A percentile compares a stretch with the other conserved stretches of the same genome.
These are phyloP conservation scores for Alectoris magna DNA, from an alignment of 2,797 vertebrate genomes.

Conservation along the genomic window DNA sequence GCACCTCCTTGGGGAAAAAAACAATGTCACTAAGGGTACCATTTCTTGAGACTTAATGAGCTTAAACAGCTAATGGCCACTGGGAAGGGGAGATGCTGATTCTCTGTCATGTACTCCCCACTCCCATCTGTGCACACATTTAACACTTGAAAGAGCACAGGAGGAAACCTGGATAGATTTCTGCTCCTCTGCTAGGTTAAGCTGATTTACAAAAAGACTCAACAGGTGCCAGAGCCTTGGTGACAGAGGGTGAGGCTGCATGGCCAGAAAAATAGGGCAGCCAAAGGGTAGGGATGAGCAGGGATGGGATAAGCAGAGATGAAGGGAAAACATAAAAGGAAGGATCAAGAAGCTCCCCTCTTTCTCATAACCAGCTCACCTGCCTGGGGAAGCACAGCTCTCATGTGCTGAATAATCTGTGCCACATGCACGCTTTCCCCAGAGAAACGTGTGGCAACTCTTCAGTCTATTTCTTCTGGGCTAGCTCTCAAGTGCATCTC, in stretches of 20 bases:
- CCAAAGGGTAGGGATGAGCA: neutral
- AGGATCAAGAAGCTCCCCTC: neutral
- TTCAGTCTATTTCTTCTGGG: conserved; percentile 22
- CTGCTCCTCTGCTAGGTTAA: neutral
- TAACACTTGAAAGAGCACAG: conserved; percentile 43
- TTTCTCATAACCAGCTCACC: neutral
- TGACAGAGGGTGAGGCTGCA: neutral
- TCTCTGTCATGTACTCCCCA: neutral
- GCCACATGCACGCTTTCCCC: neutral
- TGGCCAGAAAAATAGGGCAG: neutral
- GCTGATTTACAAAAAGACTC: conserved; percentile 14
- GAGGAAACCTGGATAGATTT: conserved; percentile 14
- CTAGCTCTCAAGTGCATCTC: neutral
- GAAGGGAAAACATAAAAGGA: neutral
- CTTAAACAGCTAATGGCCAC: neutral
- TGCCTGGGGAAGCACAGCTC: neutral
- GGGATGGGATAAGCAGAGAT: neutral
- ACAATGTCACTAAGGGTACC: neutral
- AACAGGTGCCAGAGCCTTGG: neutral
- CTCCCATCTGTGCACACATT: conserved; percentile 29
- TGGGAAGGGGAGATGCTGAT: neutral
- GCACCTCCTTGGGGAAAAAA: neutral
- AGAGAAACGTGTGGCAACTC: neutral
- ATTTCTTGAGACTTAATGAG: conserved; percentile 17
- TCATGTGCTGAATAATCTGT: neutral